Base-by-base conservation (phyloP, 1,140 invertebrate species). In the Teleogryllus occipitalis region DNA sequence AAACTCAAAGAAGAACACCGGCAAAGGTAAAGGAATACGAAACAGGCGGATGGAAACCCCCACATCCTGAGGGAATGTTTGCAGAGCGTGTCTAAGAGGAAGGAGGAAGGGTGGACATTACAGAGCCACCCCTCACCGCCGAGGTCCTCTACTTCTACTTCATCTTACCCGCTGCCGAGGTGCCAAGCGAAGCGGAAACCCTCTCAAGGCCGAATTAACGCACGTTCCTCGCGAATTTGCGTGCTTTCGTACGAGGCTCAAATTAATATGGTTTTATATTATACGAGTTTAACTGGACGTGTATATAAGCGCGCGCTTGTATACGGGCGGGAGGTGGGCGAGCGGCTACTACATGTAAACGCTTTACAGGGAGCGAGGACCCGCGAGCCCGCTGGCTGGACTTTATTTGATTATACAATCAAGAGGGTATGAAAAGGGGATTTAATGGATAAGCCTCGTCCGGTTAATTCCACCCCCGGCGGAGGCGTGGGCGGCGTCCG, bases 401-500 rank as follows among this genome's bases (percentile, higher is more conserved):
- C 54, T 65, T 65, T 65, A 65, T 65, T 65, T 65, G 54, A 65
- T 65, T 65, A 65, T 65, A 65, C 54, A 65, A 65, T 65, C 54
- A 65, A 65, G 54, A 65, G 54, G 54, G 54, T 65, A 65, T 65
- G 54, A 65, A 65, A 65, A 65, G 54, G 54, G 54, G 54, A 65
- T 65, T 65, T 65, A 65, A 65, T 65, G 54, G 54, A 65, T 65
- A 65, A 65, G 54, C 18, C 54, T 65, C 54, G 54, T 65, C 54
- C 54, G 54, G 54, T 65, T 65, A 65, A 65, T 65, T 10, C 54
- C 54, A 18, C 10, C 54, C 18, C 54, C 54, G 10, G 10, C 1
- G 18, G 54, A 10, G 54, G 10, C 18, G 10, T 14, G 10, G 2
- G 10, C 54, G 18, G 54, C 54, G 54, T 18, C 18, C 54, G 18